Percentiles rank a stretch among this genome's conserved stretches.
phyloP scores from a whole-genome alignment of 2,888 invertebrate species.

The Masnerella sp. region DNA sequence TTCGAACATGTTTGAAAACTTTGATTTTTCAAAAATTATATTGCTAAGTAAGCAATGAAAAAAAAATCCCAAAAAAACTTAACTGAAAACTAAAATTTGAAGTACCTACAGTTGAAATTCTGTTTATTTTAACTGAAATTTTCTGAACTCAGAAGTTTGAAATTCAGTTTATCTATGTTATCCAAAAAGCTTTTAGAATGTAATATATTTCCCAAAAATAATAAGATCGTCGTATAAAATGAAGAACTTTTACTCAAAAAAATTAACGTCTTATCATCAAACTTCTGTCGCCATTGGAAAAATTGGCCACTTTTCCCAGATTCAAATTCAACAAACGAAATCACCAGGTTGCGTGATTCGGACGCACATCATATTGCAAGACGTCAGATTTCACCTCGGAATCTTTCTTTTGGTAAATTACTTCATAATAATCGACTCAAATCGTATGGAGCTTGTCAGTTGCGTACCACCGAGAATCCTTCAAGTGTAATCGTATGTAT shows the following conservation, averaged over 20 bases:
- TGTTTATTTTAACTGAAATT: no score
- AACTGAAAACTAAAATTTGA: no score
- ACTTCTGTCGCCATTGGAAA: conserved; percentile 1
- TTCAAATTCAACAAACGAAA: conserved; percentile 31
- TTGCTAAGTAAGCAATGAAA: no score
- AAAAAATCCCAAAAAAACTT: no score
- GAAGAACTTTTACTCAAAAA: neutral
- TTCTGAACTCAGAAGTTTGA: no score
- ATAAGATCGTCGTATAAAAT: no score
- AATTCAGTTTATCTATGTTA: no score
- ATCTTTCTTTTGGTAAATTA: conserved; percentile 51
- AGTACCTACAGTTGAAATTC: no score
- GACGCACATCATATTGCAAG: conserved; percentile 27
- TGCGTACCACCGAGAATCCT: conserved; percentile 19
- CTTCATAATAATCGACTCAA: conserved; percentile 47
- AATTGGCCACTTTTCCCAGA: conserved; percentile 10
- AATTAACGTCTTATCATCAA: conserved; percentile 10
- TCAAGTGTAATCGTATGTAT: conserved; percentile 33
- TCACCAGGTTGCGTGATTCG: conserved; percentile 43
- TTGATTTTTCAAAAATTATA: no score
- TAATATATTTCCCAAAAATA: no score
- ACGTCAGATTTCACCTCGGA: conserved; percentile 44
- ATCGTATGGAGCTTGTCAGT: conserved; percentile 43
- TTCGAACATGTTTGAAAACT: no score
- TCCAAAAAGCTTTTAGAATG: no score